A percentile compares a stretch with the other conserved stretches of the same genome.
phyloP scores from a whole-genome alignment of 2,888 invertebrate species.

The Limnephilus marmoratus region DNA sequence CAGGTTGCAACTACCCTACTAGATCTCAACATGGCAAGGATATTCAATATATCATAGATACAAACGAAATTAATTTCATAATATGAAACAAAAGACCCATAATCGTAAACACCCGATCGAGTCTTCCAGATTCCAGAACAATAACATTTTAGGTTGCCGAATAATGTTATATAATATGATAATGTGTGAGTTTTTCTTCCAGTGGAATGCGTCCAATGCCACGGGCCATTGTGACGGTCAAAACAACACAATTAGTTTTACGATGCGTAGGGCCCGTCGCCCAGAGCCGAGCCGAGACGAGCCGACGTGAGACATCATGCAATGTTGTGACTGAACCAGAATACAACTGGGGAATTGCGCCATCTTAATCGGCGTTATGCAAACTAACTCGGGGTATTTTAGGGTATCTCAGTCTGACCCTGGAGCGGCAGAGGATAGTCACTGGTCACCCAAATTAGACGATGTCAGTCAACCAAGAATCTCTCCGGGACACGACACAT shows the following conservation, averaged over 20 bases:
- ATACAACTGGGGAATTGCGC: conserved; percentile 16
- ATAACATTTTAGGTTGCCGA: background rate
- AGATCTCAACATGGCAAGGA: background rate
- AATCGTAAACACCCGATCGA: background rate
- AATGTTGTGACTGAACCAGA: conserved; percentile 31
- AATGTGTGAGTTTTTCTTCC: background rate
- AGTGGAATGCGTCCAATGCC: conserved; percentile 44
- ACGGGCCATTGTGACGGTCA: conserved; percentile 37
- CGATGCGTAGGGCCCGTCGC: conserved; percentile 27
- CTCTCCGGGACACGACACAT: background rate
- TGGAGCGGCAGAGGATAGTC: background rate
- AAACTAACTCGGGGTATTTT: conserved; percentile 46
- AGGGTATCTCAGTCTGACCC: conserved; percentile 10
- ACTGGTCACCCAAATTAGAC: background rate
- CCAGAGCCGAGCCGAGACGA: background rate
- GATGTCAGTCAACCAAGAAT: conserved; percentile 43
- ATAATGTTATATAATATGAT: background rate
- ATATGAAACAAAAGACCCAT: background rate
- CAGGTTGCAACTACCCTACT: background rate
- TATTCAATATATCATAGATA: background rate
- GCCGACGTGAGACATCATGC: conserved; percentile 30
- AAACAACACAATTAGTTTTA: conserved; percentile 39
- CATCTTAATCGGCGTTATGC: conserved; percentile 42
- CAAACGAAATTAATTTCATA: background rate
- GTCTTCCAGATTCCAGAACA: background rate